phyloP scores from a whole-genome alignment of 2,888 invertebrate species.

The Eupithecia subfuscata region DNA sequence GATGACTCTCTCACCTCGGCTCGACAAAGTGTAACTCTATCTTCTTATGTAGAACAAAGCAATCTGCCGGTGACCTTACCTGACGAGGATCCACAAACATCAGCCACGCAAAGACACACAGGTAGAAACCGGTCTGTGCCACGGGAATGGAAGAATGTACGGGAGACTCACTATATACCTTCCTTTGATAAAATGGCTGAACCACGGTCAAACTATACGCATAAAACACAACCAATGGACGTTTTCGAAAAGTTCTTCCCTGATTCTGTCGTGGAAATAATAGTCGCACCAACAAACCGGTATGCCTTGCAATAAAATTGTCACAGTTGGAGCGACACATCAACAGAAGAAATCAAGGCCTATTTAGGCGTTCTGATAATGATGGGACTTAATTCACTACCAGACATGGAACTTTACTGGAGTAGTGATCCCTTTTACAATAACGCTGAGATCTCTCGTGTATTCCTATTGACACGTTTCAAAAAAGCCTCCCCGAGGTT shows the following conservation, averaged over 20 bases:
- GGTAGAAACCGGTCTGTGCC: slow-evolving; percentile 2
- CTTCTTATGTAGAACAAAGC: slow-evolving; percentile 10
- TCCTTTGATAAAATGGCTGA: neutral
- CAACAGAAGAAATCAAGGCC: slow-evolving; percentile 35
- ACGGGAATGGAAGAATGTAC: neutral
- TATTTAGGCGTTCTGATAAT: slow-evolving; percentile 36
- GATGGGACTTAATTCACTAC: slow-evolving; percentile 33
- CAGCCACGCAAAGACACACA: slow-evolving; percentile 6
- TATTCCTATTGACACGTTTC: slow-evolving; percentile 28
- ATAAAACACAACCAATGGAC: slow-evolving; percentile 17
- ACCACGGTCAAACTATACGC: slow-evolving; percentile 11
- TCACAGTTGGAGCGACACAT: neutral
- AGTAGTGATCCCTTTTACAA: slow-evolving; percentile 34
- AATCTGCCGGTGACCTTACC: slow-evolving; percentile 9
- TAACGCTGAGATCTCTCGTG: slow-evolving; percentile 28
- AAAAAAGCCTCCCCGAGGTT: slow-evolving; percentile 31
- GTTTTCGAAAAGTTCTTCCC: slow-evolving; percentile 24
- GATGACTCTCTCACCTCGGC: slow-evolving; percentile 4
- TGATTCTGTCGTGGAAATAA: slow-evolving; percentile 16
- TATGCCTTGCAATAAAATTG: neutral
- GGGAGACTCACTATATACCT: neutral
- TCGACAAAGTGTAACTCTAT: slow-evolving; percentile 9
- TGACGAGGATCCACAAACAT: slow-evolving; percentile 7
- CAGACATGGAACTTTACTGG: slow-evolving; percentile 40
- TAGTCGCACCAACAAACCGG: slow-evolving; percentile 18